phyloP scores from a whole-genome alignment of 2,888 invertebrate genomes.

The Drosophila heteroneura region DNA sequence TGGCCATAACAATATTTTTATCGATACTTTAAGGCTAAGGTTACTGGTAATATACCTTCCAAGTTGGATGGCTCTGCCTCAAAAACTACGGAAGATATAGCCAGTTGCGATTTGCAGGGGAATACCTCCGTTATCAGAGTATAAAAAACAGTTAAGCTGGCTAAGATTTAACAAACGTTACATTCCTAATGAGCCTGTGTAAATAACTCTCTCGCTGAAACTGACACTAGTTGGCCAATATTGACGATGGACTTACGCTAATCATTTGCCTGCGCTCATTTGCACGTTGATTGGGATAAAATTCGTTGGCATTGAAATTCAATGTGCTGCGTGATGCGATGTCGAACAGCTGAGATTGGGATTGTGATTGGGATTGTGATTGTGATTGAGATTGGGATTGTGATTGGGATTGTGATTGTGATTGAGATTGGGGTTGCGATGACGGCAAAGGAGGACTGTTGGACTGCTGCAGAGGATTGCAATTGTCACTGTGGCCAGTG shows the following conservation, averaged over 20 bases:
- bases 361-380: constrained; percentile 3
- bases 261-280: background rate
- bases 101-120: too few relatives aligned
- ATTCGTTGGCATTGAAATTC: constrained; percentile 47
- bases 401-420: background rate
- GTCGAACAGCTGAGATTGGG: background rate
- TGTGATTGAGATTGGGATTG: constrained; percentile 12
- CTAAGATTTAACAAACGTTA: background rate
- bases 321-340: constrained; percentile 27
- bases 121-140: background rate
- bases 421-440: constrained; percentile 8
- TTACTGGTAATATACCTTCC: too few relatives aligned
- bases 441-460: background rate
- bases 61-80: too few relatives aligned
- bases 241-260: constrained; percentile 23
- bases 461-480: background rate
- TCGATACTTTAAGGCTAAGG: too few relatives aligned
- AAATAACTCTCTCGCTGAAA: background rate
- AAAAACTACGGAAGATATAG: too few relatives aligned
- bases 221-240: background rate
- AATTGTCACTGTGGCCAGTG: background rate
- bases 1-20: too few relatives aligned
- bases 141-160: background rate
- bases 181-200: background rate
- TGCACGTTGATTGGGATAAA: background rate